Base-by-base conservation (phyloP, 2,113 vertebrate genomes). In the Cathartes aura region DNA sequence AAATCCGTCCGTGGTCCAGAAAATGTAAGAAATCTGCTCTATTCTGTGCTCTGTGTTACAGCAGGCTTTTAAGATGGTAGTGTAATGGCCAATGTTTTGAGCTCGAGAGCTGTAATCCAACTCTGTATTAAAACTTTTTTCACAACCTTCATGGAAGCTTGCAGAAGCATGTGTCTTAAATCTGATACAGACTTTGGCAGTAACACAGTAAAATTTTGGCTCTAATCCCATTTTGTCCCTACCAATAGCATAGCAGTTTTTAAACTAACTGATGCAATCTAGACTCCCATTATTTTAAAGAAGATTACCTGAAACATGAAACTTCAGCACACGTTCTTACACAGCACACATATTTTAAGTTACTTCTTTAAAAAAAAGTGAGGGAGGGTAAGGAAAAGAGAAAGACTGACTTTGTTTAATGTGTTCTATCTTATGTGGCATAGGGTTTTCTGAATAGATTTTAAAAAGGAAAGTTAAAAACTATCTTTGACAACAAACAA, bases 131-230 rank as follows among this genome's bases (percentile, higher is more conserved):
- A 97, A 98, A 98, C 92, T 97, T 98, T 98, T 98, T 98, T 98
- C 97, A 97, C 97, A 98, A 89, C 97, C 98, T 98, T 97, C 97
- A 96, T 97, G 96, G 97, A 98, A 98, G 97, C 96, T 97, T 97
- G 98, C 94, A 98, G 97, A 93, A 99, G 98, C 99, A 99, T 99
- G 99, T 99, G 99, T 99, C 99, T 99, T 99, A 99, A 99, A 99
- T 99, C 98, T 98, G 98, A 99, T 99, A 99, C 99, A 99, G 99
- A 99, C 98, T 98, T 98, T 98, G 94, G 98, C 98, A 98, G 98
- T 94, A 97, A 98, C 92, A 92, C 97, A 97, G 97, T 78, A 98
- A 98, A 98, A 93, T 96, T 96, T 96, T 98, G 98, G 98, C 98
- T 96, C 91, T 90, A 90, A 98, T 98, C 98, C 98, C 97, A 96